phyloP scores from a whole-genome alignment of 2,797 vertebrate genomes.

The Synanceia verrucosa region DNA sequence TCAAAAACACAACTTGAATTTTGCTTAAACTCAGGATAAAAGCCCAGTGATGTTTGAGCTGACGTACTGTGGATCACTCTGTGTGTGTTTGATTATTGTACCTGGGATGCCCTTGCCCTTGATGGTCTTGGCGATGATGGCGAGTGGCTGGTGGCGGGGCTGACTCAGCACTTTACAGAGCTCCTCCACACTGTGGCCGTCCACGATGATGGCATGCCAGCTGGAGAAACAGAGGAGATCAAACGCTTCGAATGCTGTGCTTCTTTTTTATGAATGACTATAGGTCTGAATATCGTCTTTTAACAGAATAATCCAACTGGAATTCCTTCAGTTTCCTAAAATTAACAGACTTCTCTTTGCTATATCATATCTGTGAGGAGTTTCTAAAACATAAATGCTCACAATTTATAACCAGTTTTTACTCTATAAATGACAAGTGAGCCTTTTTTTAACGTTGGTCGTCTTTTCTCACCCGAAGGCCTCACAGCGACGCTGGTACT shows the following conservation, averaged over 20 bases:
- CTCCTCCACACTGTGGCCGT: slow-evolving; percentile 94
- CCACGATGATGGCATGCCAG: slow-evolving; percentile 90
- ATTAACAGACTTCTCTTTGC: too few species aligned
- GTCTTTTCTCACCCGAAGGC: slow-evolving; percentile 92
- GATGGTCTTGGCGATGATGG: slow-evolving; percentile 91
- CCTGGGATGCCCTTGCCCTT: slow-evolving; percentile 93
- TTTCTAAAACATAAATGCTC: background rate
- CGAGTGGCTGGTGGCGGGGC: slow-evolving; percentile 89
- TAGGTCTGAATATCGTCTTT: background rate
- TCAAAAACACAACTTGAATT: background rate
- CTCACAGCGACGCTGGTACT: slow-evolving; percentile 92
- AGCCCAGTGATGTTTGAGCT: background rate
- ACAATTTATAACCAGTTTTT: background rate
- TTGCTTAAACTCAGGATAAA: background rate
- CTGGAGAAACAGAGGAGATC: slow-evolving; percentile 64
- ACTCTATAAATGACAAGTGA: background rate
- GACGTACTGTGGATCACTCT: background rate
- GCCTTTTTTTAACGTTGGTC: too few species aligned
- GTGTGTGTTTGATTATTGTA: slow-evolving; percentile 54
- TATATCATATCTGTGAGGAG: too few species aligned
- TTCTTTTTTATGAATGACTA: background rate
- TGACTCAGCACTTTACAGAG: slow-evolving; percentile 92
- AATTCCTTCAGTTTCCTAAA: background rate
- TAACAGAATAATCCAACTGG: background rate
- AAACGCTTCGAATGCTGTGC: background rate